Conservation (phyloP, 2,113 vertebrate species). For the Probosciger aterrimus region DNA sequence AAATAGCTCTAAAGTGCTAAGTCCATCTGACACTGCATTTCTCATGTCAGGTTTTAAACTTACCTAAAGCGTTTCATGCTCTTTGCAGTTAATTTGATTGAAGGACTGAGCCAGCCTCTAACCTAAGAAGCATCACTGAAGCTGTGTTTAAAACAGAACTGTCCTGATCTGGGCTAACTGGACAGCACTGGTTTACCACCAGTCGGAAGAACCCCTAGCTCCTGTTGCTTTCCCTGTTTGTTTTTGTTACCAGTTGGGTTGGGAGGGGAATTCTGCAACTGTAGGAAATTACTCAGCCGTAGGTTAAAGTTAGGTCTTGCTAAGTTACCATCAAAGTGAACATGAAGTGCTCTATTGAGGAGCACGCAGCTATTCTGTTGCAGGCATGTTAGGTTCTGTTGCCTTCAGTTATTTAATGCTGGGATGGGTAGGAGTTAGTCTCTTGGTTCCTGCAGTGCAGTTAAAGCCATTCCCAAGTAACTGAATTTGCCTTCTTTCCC, state of each 20-base stretch:
- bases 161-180: background rate
- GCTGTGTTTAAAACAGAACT: background rate
- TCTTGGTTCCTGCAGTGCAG: background rate
- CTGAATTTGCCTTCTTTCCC: background rate
- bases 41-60: background rate
- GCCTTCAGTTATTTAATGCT: background rate
- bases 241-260: background rate
- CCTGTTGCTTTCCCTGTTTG: background rate
- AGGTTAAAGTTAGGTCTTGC: background rate
- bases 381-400: background rate
- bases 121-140: background rate
- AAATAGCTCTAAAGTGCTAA: background rate
- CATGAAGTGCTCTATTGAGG: background rate
- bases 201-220: rapidly evolving
- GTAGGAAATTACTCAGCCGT: rapidly evolving
- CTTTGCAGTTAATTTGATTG: background rate
- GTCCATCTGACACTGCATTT: background rate
- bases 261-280: background rate
- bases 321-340: background rate
- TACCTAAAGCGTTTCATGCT: background rate
- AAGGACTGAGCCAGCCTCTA: background rate
- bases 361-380: background rate
- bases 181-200: background rate
- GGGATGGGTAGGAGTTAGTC: background rate
- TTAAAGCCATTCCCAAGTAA: background rate